These are phyloP conservation scores for Dynastes tityus DNA, from an alignment of 2,888 invertebrate species.

Conservation along the genomic window DNA sequence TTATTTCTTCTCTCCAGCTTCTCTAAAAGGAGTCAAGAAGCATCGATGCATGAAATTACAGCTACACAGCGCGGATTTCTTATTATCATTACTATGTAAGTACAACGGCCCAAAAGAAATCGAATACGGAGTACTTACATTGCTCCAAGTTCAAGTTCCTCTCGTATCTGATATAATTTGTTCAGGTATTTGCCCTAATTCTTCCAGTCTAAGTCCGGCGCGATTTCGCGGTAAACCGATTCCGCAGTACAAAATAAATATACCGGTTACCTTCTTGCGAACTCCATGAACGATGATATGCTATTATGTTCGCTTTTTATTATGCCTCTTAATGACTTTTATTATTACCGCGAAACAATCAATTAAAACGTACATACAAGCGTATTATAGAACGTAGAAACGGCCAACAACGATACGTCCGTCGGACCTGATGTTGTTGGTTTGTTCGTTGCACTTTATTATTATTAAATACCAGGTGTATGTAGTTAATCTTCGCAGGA, in stretches of 20 bases:
- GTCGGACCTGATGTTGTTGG: not conserved
- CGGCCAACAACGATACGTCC: not conserved
- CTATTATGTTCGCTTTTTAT: not conserved
- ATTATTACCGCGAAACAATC: not conserved
- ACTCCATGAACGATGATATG: not conserved
- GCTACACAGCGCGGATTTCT: not conserved
- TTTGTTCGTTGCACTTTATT: not conserved
- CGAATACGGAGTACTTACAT: not conserved
- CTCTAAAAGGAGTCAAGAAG: conserved; percentile 8
- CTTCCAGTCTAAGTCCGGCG: conserved; percentile 30
- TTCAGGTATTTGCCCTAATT: conserved; percentile 45
- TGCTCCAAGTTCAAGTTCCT: conserved; percentile 22
- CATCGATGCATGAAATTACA: conserved; percentile 43
- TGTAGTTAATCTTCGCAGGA: not conserved
- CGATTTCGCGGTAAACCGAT: not conserved
- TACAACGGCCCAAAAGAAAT: conserved; percentile 1
- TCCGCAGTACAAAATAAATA: not conserved
- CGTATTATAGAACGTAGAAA: not conserved
- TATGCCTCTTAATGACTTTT: not conserved
- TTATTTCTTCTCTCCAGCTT: not conserved
- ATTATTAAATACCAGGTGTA: conserved; percentile 18
- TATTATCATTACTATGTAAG: not conserved
- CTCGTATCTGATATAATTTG: conserved; percentile 44
- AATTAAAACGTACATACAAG: not conserved
- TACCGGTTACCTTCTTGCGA: not conserved